A percentile compares a stretch with the other conserved stretches of the same genome.
phyloP scores from a whole-genome alignment of 2,888 invertebrate species.

The Candidula unifasciata region DNA sequence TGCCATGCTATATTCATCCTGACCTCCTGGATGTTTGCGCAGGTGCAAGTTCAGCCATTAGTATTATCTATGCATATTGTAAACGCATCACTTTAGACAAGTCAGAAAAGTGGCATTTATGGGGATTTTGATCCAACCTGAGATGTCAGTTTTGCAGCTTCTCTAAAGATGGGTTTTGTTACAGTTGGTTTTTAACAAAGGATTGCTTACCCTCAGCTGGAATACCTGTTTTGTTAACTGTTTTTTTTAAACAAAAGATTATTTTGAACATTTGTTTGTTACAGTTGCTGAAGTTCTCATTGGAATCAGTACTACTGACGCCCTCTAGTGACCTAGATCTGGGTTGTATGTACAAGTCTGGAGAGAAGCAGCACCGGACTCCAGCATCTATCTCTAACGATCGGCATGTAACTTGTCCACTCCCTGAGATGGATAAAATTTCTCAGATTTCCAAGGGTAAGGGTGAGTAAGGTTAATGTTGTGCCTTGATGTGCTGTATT shows the following conservation, averaged over 20 bases:
- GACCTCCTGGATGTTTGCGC: no score
- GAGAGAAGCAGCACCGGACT: conserved; percentile 60
- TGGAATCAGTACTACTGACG: conserved; percentile 61
- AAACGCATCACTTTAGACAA: no score
- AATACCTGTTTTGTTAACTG: no score
- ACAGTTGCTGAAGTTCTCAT: conserved; percentile 65
- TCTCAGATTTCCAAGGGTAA: conserved; percentile 65
- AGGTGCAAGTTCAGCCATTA: no score
- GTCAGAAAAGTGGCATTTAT: no score
- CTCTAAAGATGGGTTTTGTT: no score
- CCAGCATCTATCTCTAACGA: conserved; percentile 61
- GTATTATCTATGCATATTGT: no score
- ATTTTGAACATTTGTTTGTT: neutral
- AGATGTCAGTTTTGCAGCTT: no score
- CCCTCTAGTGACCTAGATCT: conserved; percentile 58
- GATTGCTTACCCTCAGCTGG: neutral
- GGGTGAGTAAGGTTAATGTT: conserved; percentile 64
- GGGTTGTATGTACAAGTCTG: conserved; percentile 66
- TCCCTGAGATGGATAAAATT: conserved; percentile 62
- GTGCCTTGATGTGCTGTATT: neutral
- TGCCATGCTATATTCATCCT: no score
- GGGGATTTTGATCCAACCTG: no score
- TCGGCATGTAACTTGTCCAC: conserved; percentile 63
- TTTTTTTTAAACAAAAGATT: no score
- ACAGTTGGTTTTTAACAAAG: no score